Evolutionary conservation across 2,797 vertebrate species (phyloP).

Genomic region (Hipposideros larvatus): DNA sequence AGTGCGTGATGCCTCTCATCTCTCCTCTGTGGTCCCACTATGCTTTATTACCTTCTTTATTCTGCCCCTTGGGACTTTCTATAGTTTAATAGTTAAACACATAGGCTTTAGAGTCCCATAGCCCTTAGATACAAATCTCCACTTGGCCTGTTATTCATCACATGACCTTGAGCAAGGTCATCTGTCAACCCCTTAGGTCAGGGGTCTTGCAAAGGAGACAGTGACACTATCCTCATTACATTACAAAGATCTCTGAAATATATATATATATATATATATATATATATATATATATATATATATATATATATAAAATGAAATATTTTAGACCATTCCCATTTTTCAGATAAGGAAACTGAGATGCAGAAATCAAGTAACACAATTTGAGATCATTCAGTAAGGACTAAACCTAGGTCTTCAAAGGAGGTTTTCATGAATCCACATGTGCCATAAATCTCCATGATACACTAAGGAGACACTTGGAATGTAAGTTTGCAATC

Average conservation of each 20-base stretch:
- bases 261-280: background rate
- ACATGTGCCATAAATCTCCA: background rate
- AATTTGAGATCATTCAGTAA: background rate
- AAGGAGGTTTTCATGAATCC: background rate
- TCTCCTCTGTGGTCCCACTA: background rate
- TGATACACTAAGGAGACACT: background rate
- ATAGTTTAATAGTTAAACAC: background rate
- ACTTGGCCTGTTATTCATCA: background rate
- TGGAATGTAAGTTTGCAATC: background rate
- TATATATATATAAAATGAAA: constrained; percentile 18
- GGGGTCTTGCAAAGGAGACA: background rate
- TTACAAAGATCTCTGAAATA: background rate
- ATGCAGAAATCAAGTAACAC: background rate
- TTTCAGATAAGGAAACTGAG: constrained; percentile 24
- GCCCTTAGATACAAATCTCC: background rate
- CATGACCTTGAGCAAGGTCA: background rate
- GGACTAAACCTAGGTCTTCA: background rate
- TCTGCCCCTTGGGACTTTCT: background rate
- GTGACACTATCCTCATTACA: background rate
- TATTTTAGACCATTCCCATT: background rate
- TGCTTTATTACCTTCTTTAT: background rate
- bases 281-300: background rate
- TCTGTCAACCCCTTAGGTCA: background rate
- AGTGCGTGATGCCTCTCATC: background rate
- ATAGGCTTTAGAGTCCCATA: background rate